These are phyloP conservation scores for Trachops cirrhosus DNA, from an alignment of 2,797 vertebrate species.

Conservation along the genomic window DNA sequence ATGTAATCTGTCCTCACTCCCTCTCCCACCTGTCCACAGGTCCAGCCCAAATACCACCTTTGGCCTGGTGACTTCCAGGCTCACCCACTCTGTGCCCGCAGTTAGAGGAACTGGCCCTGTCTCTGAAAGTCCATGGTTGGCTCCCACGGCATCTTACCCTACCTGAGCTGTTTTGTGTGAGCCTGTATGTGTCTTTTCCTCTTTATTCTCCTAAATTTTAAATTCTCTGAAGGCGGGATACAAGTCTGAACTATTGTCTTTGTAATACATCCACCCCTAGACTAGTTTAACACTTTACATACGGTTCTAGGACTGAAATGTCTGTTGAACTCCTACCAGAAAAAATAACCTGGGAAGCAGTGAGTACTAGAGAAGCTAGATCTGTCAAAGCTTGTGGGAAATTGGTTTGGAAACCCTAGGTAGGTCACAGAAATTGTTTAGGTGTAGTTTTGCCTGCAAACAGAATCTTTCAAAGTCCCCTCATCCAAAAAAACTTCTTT, in stretches of 20 bases:
- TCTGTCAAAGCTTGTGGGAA: neutral
- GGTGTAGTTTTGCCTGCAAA: neutral
- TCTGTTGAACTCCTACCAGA: neutral
- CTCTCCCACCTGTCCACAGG: neutral
- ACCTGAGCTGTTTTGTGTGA: neutral
- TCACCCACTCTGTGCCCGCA: too few species aligned
- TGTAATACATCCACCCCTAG: neutral
- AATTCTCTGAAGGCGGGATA: neutral
- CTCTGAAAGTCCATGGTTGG: neutral
- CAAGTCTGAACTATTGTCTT: constrained; percentile 19
- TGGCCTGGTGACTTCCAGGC: neutral
- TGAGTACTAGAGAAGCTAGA: neutral
- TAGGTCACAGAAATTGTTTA: neutral
- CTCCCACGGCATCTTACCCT: neutral
- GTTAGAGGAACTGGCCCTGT: neutral
- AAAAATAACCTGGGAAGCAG: neutral
- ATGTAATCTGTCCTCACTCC: neutral
- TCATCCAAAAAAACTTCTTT: too few species aligned
- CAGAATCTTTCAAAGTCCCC: neutral
- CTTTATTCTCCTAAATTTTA: neutral
- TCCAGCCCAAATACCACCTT: neutral
- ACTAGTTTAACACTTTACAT: neutral
- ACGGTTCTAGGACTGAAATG: neutral
- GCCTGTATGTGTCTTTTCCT: neutral
- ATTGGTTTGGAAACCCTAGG: neutral